Evolutionary conservation across 2,113 vertebrate genomes (phyloP).

Genomic region (Dendropsophus ebraccatus): DNA sequence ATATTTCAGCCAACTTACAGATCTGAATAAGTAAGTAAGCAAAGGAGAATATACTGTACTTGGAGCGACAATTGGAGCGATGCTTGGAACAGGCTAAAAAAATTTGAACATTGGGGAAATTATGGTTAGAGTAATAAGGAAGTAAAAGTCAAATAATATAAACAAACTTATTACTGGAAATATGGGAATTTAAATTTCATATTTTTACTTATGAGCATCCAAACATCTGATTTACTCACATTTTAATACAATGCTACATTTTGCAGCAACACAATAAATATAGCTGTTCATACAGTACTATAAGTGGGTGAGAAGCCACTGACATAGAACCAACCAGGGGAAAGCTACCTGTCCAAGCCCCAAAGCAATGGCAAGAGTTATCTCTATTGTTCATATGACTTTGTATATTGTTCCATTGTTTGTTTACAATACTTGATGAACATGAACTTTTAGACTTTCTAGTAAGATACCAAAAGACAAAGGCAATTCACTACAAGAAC

Average conservation of each 20-base stretch:
- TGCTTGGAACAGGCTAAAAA: neutral
- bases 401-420: too few relatives aligned
- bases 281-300: too few relatives aligned
- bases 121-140: neutral
- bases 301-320: too few relatives aligned
- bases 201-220: neutral
- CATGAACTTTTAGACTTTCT: too few relatives aligned
- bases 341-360: too few relatives aligned
- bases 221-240: neutral
- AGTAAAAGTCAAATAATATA: neutral
- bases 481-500: too few relatives aligned
- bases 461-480: too few relatives aligned
- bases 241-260: neutral
- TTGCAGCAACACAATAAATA: neutral
- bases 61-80: neutral
- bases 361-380: too few relatives aligned
- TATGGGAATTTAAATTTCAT: neutral
- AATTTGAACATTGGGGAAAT: neutral
- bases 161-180: neutral
- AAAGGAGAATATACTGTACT: neutral
- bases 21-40: slow-evolving; percentile 8
- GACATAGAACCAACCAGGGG: too few relatives aligned
- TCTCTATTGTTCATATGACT: too few relatives aligned
- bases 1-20: neutral
- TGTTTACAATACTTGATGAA: too few relatives aligned